Evolutionary conservation across 2,888 invertebrate species (phyloP).

Genomic region (Protophormia terraenovae): DNA sequence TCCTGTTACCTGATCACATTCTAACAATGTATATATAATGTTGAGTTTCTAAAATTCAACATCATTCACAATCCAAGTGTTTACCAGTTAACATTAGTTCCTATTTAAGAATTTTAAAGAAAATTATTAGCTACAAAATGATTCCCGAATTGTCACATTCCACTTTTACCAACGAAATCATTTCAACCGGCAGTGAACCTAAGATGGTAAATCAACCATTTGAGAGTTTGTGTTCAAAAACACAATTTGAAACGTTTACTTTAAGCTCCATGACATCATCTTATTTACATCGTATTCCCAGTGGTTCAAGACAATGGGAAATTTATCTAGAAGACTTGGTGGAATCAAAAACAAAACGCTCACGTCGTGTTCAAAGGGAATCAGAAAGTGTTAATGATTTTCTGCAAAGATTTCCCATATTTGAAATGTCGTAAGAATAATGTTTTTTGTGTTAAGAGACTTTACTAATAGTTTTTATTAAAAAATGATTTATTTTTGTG

Average conservation of each 20-base stretch:
- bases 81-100: not conserved
- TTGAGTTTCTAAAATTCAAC: not conserved
- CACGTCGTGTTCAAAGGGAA: not conserved
- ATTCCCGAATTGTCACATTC: not conserved
- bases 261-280: not conserved
- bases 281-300: conserved; percentile 36
- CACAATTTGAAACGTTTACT: not conserved
- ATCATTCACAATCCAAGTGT: not conserved
- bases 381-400: conserved; percentile 31
- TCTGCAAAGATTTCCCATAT: conserved; percentile 19
- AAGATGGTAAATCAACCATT: not conserved
- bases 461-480: too few species aligned
- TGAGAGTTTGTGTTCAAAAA: not conserved
- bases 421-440: not conserved
- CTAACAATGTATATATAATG: not conserved
- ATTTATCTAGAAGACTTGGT: conserved; percentile 29
- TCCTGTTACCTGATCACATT: not conserved
- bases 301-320: conserved; percentile 25
- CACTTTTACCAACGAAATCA: not conserved
- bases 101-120: not conserved
- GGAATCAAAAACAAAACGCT: not conserved
- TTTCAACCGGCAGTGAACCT: not conserved
- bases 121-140: not conserved
- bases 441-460: too few species aligned
- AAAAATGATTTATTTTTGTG: too few species aligned